These are phyloP conservation scores for Norana najaformis DNA, from an alignment of 2,888 invertebrate species.

Conservation along the genomic window DNA sequence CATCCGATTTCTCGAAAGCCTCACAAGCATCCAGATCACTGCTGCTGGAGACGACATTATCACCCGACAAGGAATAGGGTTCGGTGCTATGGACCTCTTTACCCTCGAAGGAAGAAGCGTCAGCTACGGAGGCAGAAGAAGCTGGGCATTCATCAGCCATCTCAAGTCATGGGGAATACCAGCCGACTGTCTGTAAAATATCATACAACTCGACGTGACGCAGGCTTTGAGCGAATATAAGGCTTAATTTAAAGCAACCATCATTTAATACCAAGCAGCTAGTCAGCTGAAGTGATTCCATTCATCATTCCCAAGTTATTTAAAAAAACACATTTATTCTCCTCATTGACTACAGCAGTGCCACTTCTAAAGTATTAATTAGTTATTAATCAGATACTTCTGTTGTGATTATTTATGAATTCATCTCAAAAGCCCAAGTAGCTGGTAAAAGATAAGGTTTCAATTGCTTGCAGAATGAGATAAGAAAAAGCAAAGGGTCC, in stretches of 20 bases:
- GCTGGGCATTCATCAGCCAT: background rate
- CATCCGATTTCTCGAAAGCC: background rate
- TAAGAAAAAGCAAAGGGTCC: no score
- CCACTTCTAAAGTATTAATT: background rate
- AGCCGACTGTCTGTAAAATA: background rate
- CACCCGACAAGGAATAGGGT: background rate
- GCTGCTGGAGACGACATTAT: conserved; percentile 24
- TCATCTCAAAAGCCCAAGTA: no score
- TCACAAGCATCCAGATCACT: conserved; percentile 3
- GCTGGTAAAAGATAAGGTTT: no score
- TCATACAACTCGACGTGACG: background rate
- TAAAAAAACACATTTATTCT: background rate
- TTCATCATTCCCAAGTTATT: no score
- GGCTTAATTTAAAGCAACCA: background rate
- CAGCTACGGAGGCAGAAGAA: background rate
- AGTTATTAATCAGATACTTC: no score
- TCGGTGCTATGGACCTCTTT: conserved; percentile 8
- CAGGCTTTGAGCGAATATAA: background rate
- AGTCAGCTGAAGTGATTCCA: background rate
- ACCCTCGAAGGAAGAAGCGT: background rate
- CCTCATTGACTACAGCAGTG: background rate
- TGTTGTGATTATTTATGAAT: no score
- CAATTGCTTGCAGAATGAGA: no score
- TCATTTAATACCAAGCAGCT: no score
- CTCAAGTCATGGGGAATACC: background rate